Conservation (phyloP, 1,140 invertebrate species). For the Dreissena rostriformis region DNA sequence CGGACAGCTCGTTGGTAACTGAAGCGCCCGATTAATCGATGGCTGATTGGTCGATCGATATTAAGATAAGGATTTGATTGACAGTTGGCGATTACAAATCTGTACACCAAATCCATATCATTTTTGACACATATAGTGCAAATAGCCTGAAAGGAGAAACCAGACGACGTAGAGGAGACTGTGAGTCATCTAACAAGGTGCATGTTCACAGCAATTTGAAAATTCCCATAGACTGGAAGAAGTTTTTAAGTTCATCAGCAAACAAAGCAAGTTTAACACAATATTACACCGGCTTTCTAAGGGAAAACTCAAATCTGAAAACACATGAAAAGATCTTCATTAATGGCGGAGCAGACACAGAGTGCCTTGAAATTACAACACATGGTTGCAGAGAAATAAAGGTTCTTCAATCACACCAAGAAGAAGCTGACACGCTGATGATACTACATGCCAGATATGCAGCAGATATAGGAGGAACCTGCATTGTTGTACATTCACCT, state of each 20-base stretch:
- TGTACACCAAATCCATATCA: not conserved
- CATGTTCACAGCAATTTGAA: not conserved
- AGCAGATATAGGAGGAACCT: slow-evolving; percentile 1
- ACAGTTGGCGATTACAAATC: not conserved
- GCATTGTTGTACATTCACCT: not conserved
- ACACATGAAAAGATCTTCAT: not conserved
- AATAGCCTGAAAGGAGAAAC: not conserved
- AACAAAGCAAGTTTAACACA: not conserved
- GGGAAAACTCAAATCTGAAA: not conserved
- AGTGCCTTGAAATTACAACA: not conserved
- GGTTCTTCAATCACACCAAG: slow-evolving; percentile 11
- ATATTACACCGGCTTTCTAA: not conserved
- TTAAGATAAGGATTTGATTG: not conserved
- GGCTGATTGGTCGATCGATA: too few species aligned
- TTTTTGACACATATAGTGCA: not conserved
- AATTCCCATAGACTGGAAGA: not conserved
- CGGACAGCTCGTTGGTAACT: too few species aligned
- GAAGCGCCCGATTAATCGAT: too few species aligned
- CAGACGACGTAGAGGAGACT: not conserved
- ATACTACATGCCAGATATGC: slow-evolving; percentile 20
- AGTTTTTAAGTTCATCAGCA: not conserved
- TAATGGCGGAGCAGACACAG: not conserved
- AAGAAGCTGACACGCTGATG: slow-evolving; percentile 14
- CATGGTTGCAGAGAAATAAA: slow-evolving; percentile 51
- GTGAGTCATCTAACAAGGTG: not conserved